phyloP scores from a whole-genome alignment of 2,888 invertebrate genomes.

The Fragum sueziense region DNA sequence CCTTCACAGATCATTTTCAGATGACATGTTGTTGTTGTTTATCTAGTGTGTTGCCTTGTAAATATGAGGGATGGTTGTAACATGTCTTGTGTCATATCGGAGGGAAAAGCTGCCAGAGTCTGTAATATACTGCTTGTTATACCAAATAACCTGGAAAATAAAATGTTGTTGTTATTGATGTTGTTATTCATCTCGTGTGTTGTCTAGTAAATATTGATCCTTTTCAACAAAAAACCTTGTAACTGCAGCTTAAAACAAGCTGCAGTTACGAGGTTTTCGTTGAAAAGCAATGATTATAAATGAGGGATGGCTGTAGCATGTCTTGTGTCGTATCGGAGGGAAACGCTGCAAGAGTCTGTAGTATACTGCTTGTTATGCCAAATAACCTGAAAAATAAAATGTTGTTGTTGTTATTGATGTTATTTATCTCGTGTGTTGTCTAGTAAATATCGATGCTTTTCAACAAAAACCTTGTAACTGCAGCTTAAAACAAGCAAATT shows the following conservation, averaged over 20 bases:
- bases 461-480: not conserved
- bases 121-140: constrained; percentile 63
- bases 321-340: constrained; percentile 61
- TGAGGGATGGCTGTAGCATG: too few species aligned
- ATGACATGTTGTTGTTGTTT: too few species aligned
- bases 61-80: constrained; percentile 49
- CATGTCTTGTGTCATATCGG: constrained; percentile 67
- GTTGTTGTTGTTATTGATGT: too few species aligned
- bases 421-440: not conserved
- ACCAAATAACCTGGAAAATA: constrained; percentile 61
- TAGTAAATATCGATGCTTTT: not conserved
- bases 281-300: too few species aligned
- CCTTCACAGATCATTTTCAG: too few species aligned
- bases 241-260: too few species aligned
- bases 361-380: constrained; percentile 64
- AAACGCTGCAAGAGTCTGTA: constrained; percentile 58
- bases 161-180: not conserved
- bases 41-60: constrained; percentile 1
- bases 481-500: too few species aligned
- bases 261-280: too few species aligned
- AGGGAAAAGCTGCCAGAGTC: constrained; percentile 58
- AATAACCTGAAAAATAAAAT: constrained; percentile 65
- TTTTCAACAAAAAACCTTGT: too few species aligned
- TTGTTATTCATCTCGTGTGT: not conserved
- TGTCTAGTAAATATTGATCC: too few species aligned